Evolutionary conservation across 2,797 vertebrate species (phyloP).

Genomic region (Furcifer pardalis): DNA sequence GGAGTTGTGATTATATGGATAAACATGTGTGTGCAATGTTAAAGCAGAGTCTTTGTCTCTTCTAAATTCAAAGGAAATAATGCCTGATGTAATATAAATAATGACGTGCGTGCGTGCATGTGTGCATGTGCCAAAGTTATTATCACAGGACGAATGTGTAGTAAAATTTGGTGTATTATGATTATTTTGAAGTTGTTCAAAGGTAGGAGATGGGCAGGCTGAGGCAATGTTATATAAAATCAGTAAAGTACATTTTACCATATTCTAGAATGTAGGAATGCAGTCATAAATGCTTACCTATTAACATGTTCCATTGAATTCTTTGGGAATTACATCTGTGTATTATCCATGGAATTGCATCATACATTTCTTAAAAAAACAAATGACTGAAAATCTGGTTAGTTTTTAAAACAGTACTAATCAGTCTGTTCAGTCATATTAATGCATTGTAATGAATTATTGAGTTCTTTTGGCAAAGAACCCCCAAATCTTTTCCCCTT

Average conservation of each 20-base stretch:
- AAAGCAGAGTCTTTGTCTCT: not conserved
- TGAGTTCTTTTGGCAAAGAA: not conserved
- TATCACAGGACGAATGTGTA: not conserved
- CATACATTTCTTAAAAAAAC: not conserved
- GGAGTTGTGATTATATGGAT: too few relatives aligned
- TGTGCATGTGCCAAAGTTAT: too few relatives aligned
- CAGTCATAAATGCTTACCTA: not conserved
- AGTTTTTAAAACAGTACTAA: not conserved
- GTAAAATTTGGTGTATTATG: not conserved
- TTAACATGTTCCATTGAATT: not conserved
- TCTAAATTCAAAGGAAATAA: not conserved
- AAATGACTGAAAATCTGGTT: not conserved
- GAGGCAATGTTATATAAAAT: not conserved
- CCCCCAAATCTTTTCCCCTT: not conserved
- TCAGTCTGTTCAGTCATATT: not conserved
- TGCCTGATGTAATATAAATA: not conserved
- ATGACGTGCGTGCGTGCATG: too few relatives aligned
- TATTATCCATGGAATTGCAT: not conserved
- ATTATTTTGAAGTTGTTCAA: not conserved
- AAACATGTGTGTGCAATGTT: not conserved
- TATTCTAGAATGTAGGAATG: not conserved
- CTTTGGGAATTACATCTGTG: not conserved
- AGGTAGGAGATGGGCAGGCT: not conserved
- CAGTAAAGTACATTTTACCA: not conserved
- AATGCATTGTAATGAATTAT: not conserved